Percentiles rank a stretch among this genome's conserved stretches.
Evolutionary conservation across 2,888 invertebrate genomes (phyloP).

Genomic region (Nasonia oneida): DNA sequence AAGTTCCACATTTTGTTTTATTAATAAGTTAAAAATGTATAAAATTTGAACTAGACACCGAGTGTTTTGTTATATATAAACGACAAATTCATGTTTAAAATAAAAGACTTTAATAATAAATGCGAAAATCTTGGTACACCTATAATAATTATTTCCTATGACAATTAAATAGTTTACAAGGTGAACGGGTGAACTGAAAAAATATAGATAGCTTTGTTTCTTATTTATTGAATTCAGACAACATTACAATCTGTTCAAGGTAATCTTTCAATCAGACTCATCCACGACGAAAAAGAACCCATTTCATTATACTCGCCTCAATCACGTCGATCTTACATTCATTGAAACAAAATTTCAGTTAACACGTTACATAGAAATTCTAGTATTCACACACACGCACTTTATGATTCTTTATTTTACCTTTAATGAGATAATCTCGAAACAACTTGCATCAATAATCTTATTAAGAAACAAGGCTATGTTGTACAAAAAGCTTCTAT

Average conservation of each 20-base stretch:
- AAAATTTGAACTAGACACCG: slow-evolving; percentile 15
- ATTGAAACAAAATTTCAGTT: slow-evolving; percentile 56
- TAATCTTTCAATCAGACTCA: slow-evolving; percentile 65
- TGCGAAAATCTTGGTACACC: background rate
- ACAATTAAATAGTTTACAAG: background rate
- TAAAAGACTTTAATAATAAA: slow-evolving; percentile 25
- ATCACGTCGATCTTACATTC: slow-evolving; percentile 63
- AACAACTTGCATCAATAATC: slow-evolving; percentile 63
- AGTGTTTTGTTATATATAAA: slow-evolving; percentile 32
- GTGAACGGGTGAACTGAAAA: slow-evolving; percentile 28
- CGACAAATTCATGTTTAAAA: slow-evolving; percentile 37
- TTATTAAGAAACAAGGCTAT: slow-evolving; percentile 61
- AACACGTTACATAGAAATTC: slow-evolving; percentile 49
- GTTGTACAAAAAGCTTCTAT: slow-evolving; percentile 67
- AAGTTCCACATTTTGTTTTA: slow-evolving; percentile 25
- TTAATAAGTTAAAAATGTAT: slow-evolving; percentile 16
- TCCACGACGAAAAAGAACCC: slow-evolving; percentile 64
- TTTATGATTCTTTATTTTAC: slow-evolving; percentile 51
- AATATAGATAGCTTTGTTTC: slow-evolving; percentile 60
- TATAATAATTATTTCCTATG: background rate
- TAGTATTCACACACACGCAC: slow-evolving; percentile 57
- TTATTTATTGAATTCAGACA: slow-evolving; percentile 74
- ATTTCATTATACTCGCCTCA: slow-evolving; percentile 60
- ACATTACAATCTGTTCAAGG: slow-evolving; percentile 70
- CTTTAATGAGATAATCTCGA: slow-evolving; percentile 56